phyloP scores from a whole-genome alignment of 1,140 invertebrate species.

The Macrocentrus cingulum region DNA sequence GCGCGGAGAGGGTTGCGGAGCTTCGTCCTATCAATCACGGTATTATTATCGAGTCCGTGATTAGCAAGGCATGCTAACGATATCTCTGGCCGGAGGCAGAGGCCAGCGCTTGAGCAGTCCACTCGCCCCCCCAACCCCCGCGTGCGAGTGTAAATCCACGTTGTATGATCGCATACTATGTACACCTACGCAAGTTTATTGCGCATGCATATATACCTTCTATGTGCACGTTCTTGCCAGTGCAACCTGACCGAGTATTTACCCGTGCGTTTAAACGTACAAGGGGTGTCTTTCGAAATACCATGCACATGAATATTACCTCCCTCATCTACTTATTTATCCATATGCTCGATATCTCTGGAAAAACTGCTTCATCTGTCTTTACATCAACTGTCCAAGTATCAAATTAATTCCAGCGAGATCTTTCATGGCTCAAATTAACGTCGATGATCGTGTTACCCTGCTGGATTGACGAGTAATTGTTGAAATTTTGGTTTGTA shows the following conservation, averaged over 20 bases:
- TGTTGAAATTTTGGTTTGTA: too few species aligned
- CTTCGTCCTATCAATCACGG: conserved; percentile 59
- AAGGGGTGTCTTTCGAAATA: too few species aligned
- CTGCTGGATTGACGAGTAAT: too few species aligned
- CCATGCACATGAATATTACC: too few species aligned
- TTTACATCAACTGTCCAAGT: too few species aligned
- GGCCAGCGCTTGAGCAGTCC: conserved; percentile 34
- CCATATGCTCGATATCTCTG: too few species aligned
- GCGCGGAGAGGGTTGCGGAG: conserved; percentile 37
- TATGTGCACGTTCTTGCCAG: neutral
- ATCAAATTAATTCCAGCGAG: too few species aligned
- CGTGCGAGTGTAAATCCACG: conserved; percentile 17
- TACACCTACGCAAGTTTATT: conserved; percentile 28
- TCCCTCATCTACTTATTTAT: too few species aligned
- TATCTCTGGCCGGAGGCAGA: conserved; percentile 55
- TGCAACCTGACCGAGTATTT: neutral
- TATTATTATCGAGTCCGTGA: conserved; percentile 60
- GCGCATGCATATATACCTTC: conserved; percentile 6
- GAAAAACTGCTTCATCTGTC: too few species aligned
- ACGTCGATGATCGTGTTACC: too few species aligned
- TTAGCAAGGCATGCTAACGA: conserved; percentile 61
- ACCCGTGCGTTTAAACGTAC: neutral
- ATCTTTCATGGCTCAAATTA: too few species aligned
- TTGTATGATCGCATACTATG: conserved; percentile 18
- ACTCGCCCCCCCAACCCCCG: neutral